Evolutionary conservation across 2,797 vertebrate species (phyloP), one percentile per base, ranked within the genome.

Genomic region (Diceros bicornis): DNA sequence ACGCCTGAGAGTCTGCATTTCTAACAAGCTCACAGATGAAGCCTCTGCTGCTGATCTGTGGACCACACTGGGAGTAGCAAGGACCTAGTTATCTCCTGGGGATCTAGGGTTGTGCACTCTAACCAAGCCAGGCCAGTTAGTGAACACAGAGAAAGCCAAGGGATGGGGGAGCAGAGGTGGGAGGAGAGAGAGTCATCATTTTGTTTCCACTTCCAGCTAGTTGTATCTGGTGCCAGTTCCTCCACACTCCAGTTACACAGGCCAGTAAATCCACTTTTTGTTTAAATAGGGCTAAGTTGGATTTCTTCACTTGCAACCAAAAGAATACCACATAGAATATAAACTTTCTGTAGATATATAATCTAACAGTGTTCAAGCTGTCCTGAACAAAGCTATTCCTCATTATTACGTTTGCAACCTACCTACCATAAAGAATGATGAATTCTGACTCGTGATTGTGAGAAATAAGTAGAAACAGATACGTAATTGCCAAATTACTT

Each of bases 391-490:
- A 91, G 57, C 20, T 23, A 55, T 52, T 91, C 34, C 41, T 85
- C 57, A 86, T 47, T 84, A 61, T 57, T 81, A 61, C 10, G 44
- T 81, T 71, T 90, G 62, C 21, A 84, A 78, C 17, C 47, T 55
- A 66, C 23, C 41, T 84, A 52, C 14, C 1, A 83, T 72, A 20
- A 59, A 61, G 34, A 78, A 89, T 72, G 69, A 66, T n/a, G 23
- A 90, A 82, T 55, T 92, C 69, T 94, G 77, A 85, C 12, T 61
- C 7, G 10, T 74, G 23, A 44, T 44, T 69, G 13, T 69, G 59
- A 93, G 25, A 93, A 95, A 72, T 88, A 94, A 52, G 18, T 81
- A 78, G 44, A 7, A 93, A 87, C 1, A 47, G 52, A 79, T 37
- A 50, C 4, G 52, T 75, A 91, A 61, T 93, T 84, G 62, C 23